Evolutionary conservation across 2,797 vertebrate genomes (phyloP).

Genomic region (Ctenosaura bakeri): DNA sequence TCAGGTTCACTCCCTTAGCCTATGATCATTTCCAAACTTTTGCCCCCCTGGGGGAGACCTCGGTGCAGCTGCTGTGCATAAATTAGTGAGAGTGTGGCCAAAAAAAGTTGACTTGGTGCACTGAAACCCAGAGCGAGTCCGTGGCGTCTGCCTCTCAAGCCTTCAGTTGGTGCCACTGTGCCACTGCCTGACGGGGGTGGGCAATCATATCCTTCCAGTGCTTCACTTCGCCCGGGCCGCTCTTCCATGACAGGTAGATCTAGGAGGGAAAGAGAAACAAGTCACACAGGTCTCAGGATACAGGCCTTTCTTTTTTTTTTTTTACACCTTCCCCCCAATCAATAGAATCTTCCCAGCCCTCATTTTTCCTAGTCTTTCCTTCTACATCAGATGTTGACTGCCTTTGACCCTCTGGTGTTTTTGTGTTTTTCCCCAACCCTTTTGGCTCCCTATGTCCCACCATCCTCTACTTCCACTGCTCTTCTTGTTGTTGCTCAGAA

Average conservation of each 20-base stretch:
- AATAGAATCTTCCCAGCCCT: neutral
- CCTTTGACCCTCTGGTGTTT: neutral
- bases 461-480: neutral
- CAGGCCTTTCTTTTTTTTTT: neutral
- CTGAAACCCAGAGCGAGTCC: conserved; percentile 44
- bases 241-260: conserved; percentile 99
- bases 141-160: conserved; percentile 83
- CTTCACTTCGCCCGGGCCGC: conserved; percentile 95
- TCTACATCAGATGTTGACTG: neutral
- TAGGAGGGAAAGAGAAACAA: conserved; percentile 66
- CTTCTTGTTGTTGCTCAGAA: neutral
- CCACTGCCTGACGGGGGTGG: conserved; percentile 94
- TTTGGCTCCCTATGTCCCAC: neutral
- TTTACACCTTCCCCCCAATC: neutral
- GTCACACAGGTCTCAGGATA: neutral
- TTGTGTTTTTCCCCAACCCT: neutral
- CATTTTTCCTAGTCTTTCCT: neutral
- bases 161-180: conserved; percentile 98
- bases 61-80: conserved; percentile 75
- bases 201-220: conserved; percentile 99
- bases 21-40: conserved; percentile 56
- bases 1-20: conserved; percentile 48
- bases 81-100: conserved; percentile 68
- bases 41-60: conserved; percentile 65
- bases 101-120: conserved; percentile 60